A percentile compares a stretch with the other conserved stretches of the same genome.
Evolutionary conservation across 2,113 vertebrate genomes (phyloP).

Genomic region (Ascaphus truei): DNA sequence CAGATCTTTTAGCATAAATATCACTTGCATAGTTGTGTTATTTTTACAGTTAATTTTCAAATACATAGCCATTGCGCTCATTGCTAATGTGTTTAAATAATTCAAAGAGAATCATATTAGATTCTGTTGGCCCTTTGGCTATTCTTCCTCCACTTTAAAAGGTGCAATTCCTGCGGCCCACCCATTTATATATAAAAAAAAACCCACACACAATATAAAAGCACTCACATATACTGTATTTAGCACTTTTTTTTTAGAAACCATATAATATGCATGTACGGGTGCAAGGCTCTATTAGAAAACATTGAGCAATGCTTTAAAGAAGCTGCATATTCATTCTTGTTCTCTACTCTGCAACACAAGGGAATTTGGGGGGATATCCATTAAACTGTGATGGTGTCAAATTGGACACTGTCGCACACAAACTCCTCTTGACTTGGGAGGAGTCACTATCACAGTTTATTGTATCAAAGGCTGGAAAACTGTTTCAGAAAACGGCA

Average conservation of each 20-base stretch:
- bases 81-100: conserved; percentile 38
- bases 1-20: conserved; percentile 20
- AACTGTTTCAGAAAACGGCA: no score
- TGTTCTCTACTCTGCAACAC: neutral
- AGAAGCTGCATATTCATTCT: neutral
- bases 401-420: no score
- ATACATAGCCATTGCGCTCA: conserved; percentile 36
- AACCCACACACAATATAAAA: neutral
- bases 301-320: neutral
- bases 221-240: conserved; percentile 14
- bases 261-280: conserved; percentile 5
- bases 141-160: conserved; percentile 15
- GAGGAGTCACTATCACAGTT: no score
- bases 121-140: conserved; percentile 34
- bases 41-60: conserved; percentile 37
- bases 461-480: no score
- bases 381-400: neutral
- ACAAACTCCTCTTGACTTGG: no score
- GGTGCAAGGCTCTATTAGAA: neutral
- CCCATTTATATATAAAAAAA: conserved; percentile 3
- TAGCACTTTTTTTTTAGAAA: conserved; percentile 18
- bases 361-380: neutral
- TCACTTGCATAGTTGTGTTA: conserved; percentile 28
- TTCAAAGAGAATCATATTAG: conserved; percentile 37
- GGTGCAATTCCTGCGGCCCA: conserved; percentile 17